Conservation (phyloP, 2,888 invertebrate species). For the Orthosia incerta region DNA sequence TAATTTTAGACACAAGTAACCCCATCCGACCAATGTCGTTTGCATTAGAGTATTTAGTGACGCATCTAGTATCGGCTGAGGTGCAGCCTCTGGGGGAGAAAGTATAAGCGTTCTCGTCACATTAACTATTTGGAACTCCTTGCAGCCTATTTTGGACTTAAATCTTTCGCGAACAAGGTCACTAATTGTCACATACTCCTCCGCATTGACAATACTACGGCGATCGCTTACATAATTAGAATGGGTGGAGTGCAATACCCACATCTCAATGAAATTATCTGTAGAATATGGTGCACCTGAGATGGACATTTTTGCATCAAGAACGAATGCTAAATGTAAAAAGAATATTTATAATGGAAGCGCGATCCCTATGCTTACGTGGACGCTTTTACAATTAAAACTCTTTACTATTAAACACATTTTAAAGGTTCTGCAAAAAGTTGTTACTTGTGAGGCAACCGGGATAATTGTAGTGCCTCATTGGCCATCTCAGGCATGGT, state of each 20-base stretch:
- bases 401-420: no score
- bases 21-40: constrained; percentile 2
- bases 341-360: no score
- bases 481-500: no score
- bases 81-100: constrained; percentile 6
- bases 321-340: background rate
- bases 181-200: constrained; percentile 23
- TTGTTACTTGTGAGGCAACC: no score
- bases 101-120: constrained; percentile 18
- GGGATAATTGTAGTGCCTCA: no score
- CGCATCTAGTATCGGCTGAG: constrained; percentile 9
- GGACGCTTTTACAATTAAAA: no score
- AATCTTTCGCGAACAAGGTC: constrained; percentile 10
- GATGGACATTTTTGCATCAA: constrained; percentile 5
- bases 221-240: background rate
- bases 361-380: no score
- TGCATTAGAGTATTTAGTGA: constrained; percentile 8
- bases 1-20: background rate
- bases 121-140: constrained; percentile 40
- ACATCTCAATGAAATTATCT: constrained; percentile 17
- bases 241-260: background rate
- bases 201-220: constrained; percentile 29
- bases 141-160: constrained; percentile 4
- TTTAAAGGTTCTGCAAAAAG: no score
- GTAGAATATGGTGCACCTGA: constrained; percentile 2